A percentile compares a stretch with the other conserved stretches of the same genome.
Conservation (phyloP, 2,797 vertebrate genomes). For the Carapus acus region DNA sequence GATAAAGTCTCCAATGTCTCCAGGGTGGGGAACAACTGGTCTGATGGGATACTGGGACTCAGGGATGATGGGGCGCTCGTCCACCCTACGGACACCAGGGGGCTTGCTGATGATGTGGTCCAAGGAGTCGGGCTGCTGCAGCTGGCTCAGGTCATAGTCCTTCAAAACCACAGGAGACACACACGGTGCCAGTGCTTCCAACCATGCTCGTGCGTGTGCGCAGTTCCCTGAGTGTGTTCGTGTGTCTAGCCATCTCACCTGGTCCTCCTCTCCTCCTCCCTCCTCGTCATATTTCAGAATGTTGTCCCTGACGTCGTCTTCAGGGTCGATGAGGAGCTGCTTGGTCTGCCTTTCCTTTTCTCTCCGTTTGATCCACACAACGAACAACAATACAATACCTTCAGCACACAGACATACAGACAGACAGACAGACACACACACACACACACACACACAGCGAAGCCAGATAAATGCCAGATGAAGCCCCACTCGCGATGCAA, state of each 20-base stretch:
- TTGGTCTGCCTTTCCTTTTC: conserved; percentile 92
- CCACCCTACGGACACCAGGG: conserved; percentile 85
- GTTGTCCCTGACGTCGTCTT: conserved; percentile 92
- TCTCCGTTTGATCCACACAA: conserved; percentile 87
- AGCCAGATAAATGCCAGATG: too few relatives aligned
- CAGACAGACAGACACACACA: conserved; percentile 19
- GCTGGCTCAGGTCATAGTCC: conserved; percentile 96
- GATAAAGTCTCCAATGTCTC: conserved; percentile 96
- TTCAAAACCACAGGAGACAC: conserved; percentile 45
- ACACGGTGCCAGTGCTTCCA: conserved; percentile 16
- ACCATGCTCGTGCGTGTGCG: too few relatives aligned
- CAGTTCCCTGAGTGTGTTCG: neutral
- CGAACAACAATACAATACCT: conserved; percentile 91
- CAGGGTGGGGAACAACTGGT: conserved; percentile 88
- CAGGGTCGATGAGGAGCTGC: conserved; percentile 91
- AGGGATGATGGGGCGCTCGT: conserved; percentile 88
- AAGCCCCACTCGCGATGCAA: too few relatives aligned
- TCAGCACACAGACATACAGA: conserved; percentile 24
- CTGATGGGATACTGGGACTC: conserved; percentile 91
- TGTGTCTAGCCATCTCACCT: conserved; percentile 68
- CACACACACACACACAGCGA: conserved; percentile 3
- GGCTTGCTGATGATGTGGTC: conserved; percentile 88
- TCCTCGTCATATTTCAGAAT: conserved; percentile 94
- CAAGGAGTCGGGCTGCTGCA: conserved; percentile 91
- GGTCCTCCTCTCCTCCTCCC: conserved; percentile 92